Conservation (phyloP, 2,888 invertebrate species). For the Eilema caniola region DNA sequence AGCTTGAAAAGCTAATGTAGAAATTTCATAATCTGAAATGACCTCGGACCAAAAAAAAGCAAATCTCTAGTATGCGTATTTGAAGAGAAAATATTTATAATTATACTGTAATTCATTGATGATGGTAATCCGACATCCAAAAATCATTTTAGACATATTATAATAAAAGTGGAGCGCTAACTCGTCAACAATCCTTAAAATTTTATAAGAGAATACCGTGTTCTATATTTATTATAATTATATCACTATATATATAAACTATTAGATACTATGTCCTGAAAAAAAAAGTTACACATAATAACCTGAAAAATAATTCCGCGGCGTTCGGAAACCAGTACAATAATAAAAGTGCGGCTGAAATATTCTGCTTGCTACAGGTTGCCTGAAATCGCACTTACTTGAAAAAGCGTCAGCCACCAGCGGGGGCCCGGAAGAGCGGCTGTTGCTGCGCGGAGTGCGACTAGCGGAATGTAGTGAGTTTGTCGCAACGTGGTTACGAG, state of each 20-base stretch:
- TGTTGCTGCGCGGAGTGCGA: conserved; percentile 42
- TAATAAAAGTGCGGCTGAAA: neutral
- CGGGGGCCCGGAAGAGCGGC: conserved; percentile 36
- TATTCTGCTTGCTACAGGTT: conserved; percentile 31
- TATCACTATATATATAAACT: neutral
- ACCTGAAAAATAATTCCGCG: neutral
- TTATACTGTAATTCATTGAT: neutral
- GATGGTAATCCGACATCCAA: conserved; percentile 21
- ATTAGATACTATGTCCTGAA: neutral
- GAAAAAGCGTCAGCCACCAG: conserved; percentile 28
- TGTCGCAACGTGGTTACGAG: conserved; percentile 35
- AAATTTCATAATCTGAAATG: neutral
- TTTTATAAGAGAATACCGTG: conserved; percentile 12
- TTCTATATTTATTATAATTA: conserved; percentile 25
- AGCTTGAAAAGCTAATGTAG: conserved; percentile 21
- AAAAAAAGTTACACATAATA: no score
- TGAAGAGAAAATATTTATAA: neutral
- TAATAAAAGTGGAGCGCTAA: conserved; percentile 23
- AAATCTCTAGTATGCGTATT: neutral
- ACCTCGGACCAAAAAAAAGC: neutral
- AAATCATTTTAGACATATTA: conserved; percentile 20
- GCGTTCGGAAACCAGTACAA: neutral
- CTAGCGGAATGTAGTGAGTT: conserved; percentile 45
- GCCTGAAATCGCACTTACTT: conserved; percentile 44
- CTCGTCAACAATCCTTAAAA: conserved; percentile 15